Evolutionary conservation across 2,797 vertebrate genomes (phyloP), one percentile per base, ranked within the genome.

Genomic region (Myiotriccus ornatus): DNA sequence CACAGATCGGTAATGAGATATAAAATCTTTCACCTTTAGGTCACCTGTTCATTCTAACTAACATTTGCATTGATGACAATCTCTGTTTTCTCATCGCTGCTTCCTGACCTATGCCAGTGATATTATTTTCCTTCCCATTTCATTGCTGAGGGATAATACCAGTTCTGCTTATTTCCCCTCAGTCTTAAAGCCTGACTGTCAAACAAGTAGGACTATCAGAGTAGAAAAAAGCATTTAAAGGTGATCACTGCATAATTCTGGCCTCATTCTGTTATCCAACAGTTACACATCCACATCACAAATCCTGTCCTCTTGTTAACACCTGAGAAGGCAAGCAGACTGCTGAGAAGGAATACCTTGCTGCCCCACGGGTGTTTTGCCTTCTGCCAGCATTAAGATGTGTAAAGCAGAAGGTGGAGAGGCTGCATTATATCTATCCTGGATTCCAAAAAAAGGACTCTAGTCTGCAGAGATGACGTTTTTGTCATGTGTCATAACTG

Each of bases 11-110:
- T 93, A 91, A 91, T 80, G 89, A 95, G 82, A 76, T 69, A 49
- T 21, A 79, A 89, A 94, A 88, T 82, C 65, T 87, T 86, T 91
- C 87, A 91, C 83, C 93, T 94, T 70, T 59, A 75, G 75, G 87
- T 95, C 93, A 84, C 71, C 69, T 92, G 53, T 73, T 95, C 89
- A 65, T 92, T 93, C 52, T 68, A 69, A 77, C 46, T 57, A 73
- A 84, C 37, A 64, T 87, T 91, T 89, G 32, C 77, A 37, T 86
- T 50, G 77, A 91, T 90, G 80, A 47, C 41, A 84, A 10, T 80
- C 59, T 94, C 80, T 82, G 24, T 37, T 70, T 88, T 86, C 67
- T 91, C 52, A 47, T 77, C 65, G 37, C 63, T 90, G 30, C 39
- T 50, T 56, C 56, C 63, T 84, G 80, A 64, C 60, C 49, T 84